phyloP scores from a whole-genome alignment of 2,888 invertebrate genomes.

The Heliconius charithonia region DNA sequence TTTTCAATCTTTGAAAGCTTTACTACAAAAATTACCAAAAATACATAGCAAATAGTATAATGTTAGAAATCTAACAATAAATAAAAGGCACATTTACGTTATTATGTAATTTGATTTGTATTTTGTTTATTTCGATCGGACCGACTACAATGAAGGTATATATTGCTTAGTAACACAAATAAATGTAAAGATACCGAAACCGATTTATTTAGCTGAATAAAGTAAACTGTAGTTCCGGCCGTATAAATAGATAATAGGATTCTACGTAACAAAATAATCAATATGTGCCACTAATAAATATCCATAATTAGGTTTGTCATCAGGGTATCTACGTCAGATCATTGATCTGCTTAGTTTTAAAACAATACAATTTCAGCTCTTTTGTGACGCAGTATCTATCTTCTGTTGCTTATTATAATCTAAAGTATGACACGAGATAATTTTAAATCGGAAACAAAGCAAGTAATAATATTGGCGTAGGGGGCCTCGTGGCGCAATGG shows the following conservation, averaged over 20 bases:
- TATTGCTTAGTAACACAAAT: slow-evolving; percentile 9
- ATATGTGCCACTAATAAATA: slow-evolving; percentile 52
- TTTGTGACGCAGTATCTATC: not conserved
- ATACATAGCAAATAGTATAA: not conserved
- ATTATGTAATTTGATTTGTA: not conserved
- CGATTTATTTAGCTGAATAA: slow-evolving; percentile 28
- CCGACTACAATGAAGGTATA: slow-evolving; percentile 4
- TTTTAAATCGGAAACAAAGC: not conserved
- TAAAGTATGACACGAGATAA: not conserved
- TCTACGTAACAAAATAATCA: slow-evolving; percentile 55
- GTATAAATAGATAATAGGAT: slow-evolving; percentile 53
- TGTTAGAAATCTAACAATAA: no score
- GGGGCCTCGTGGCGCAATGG: not conserved
- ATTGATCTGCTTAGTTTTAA: not conserved
- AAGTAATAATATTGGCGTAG: no score
- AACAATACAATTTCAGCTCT: not conserved
- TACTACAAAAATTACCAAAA: no score
- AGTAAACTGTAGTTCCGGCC: slow-evolving; percentile 55
- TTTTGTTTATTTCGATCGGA: not conserved
- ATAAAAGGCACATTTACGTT: not conserved
- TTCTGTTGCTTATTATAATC: not conserved
- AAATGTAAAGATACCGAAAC: slow-evolving; percentile 6
- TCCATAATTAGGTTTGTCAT: slow-evolving; percentile 53
- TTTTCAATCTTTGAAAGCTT: no score
- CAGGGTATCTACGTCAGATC: not conserved